Percentiles rank a stretch among this genome's conserved stretches.
Conservation (phyloP, 2,797 vertebrate genomes). For the Scleropages formosus region DNA sequence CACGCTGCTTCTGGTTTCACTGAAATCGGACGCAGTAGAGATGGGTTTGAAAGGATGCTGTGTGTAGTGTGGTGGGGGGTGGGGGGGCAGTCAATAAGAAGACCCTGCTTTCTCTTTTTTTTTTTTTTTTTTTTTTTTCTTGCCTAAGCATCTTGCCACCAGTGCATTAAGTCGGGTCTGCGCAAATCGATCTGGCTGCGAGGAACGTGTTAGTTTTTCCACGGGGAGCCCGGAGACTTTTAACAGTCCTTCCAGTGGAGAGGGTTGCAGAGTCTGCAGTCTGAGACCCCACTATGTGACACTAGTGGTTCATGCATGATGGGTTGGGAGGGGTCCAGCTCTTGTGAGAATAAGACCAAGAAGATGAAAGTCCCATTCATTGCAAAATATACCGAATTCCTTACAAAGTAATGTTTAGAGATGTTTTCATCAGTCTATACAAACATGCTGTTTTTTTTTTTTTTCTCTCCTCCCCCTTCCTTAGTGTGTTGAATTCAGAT, state of each 20-base stretch:
- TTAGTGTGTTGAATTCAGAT: too few relatives aligned
- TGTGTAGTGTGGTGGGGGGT: background rate
- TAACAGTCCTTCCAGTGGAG: background rate
- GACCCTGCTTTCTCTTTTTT: background rate
- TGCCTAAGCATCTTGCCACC: slow-evolving; percentile 14
- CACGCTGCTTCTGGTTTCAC: background rate
- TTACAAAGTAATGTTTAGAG: too few relatives aligned
- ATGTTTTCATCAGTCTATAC: too few relatives aligned
- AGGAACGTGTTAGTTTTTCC: background rate
- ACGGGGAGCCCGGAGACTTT: slow-evolving; percentile 8
- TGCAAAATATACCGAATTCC: too few relatives aligned
- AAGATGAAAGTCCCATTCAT: too few relatives aligned
- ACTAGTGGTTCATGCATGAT: background rate
- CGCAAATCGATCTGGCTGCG: slow-evolving; percentile 21
- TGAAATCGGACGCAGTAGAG: background rate
- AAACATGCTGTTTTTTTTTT: too few relatives aligned
- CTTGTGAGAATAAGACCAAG: too few relatives aligned
- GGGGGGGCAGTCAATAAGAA: background rate
- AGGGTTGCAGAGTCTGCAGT: slow-evolving; percentile 9
- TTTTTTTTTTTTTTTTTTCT: background rate
- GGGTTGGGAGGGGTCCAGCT: too few relatives aligned
- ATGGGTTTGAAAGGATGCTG: background rate
- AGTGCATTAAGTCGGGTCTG: slow-evolving; percentile 23
- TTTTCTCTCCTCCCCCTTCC: too few relatives aligned
- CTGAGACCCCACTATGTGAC: background rate